Percentiles rank a stretch among this genome's conserved stretches.
Conservation (phyloP, 2,888 invertebrate species). For the Archips xylosteana region DNA sequence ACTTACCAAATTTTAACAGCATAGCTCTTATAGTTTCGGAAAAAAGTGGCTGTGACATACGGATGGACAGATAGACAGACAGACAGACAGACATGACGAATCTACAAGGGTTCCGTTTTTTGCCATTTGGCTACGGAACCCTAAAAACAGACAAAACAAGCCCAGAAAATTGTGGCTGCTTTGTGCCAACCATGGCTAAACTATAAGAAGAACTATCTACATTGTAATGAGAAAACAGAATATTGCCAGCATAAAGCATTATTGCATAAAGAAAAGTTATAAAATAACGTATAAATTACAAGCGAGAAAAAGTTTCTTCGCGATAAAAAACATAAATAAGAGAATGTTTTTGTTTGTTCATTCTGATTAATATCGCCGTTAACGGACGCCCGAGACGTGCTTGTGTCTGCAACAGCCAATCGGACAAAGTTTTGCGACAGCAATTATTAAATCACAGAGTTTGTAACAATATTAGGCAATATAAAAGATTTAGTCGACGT, state of each 20-base stretch:
- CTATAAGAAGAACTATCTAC: background rate
- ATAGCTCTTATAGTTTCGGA: no score
- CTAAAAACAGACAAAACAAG: no score
- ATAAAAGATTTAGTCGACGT: background rate
- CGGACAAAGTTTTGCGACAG: constrained; percentile 16
- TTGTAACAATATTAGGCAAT: background rate
- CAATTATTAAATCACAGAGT: background rate
- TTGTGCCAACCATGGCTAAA: no score
- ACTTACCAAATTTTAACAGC: no score
- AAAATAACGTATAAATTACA: constrained; percentile 1
- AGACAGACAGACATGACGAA: no score
- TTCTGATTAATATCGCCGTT: constrained; percentile 2
- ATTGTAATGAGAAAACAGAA: background rate
- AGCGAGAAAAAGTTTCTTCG: background rate
- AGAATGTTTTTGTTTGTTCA: constrained; percentile 12
- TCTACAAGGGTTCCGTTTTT: no score
- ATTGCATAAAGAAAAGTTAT: constrained; percentile 1
- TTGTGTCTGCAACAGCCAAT: constrained; percentile 18
- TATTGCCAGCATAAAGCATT: background rate
- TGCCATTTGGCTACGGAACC: no score
- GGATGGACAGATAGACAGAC: no score
- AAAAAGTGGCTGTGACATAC: no score
- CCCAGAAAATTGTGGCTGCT: no score
- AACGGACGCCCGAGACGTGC: constrained; percentile 17
- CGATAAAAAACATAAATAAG: constrained; percentile 15